A percentile compares a stretch with the other conserved stretches of the same genome.
Evolutionary conservation across 2,113 vertebrate species (phyloP).

Genomic region (Oreochromis niloticus): DNA sequence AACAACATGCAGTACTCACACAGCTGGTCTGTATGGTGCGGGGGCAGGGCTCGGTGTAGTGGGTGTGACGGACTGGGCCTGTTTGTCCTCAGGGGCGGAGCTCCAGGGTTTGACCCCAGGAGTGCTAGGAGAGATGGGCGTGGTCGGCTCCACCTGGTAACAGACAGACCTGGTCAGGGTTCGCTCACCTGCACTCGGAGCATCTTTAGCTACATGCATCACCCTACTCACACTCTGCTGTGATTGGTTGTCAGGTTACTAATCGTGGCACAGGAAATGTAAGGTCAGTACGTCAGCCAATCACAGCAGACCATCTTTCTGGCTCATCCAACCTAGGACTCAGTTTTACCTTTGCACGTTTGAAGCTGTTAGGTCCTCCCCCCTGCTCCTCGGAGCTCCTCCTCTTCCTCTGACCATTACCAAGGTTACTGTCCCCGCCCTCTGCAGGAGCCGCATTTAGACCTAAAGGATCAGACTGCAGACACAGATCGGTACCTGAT

Average conservation of each 20-base stretch:
- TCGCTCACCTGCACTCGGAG: background rate
- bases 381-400: constrained; percentile 85
- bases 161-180: background rate
- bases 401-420: constrained; percentile 84
- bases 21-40: constrained; percentile 78
- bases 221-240: background rate
- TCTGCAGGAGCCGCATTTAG: constrained; percentile 90
- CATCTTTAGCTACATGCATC: background rate
- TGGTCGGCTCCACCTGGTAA: constrained; percentile 72
- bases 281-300: background rate
- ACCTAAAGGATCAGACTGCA: constrained; percentile 93
- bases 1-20: constrained; percentile 74
- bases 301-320: background rate
- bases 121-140: constrained; percentile 85
- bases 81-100: constrained; percentile 84
- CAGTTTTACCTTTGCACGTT: constrained; percentile 76
- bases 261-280: background rate
- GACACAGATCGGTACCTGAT: background rate
- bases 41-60: constrained; percentile 39
- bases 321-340: background rate
- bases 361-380: constrained; percentile 76
- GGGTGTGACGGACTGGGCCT: constrained; percentile 33
- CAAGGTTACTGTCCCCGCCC: constrained; percentile 68
- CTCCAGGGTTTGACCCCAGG: constrained; percentile 87
- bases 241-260: background rate